These are phyloP conservation scores for Myotis davidii DNA, from an alignment of 2,113 vertebrate species.

Conservation along the genomic window DNA sequence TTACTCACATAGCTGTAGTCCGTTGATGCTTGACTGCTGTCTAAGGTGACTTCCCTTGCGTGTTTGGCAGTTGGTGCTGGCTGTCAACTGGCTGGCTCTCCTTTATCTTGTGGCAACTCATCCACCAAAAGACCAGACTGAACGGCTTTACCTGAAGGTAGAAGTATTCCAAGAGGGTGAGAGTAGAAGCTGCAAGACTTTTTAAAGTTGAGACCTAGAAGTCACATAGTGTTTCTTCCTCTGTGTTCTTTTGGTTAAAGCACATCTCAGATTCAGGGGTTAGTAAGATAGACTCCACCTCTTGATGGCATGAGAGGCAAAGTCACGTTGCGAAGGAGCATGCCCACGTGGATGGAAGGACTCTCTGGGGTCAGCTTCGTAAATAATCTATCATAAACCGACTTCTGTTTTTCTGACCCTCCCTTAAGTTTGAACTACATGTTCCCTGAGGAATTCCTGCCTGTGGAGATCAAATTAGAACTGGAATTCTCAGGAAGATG, in stretches of 20 bases:
- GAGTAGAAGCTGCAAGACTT: neutral
- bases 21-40: neutral
- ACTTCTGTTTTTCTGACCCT: neutral
- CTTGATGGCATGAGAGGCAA: neutral
- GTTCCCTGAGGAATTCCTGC: slow-evolving; percentile 19
- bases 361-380: neutral
- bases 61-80: neutral
- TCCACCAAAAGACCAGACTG: neutral
- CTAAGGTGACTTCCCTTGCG: neutral
- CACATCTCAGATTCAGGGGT: neutral
- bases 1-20: neutral
- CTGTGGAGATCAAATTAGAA: neutral
- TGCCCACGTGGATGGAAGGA: neutral
- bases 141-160: neutral
- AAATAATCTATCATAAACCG: neutral
- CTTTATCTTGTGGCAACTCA: neutral
- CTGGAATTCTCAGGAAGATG: slow-evolving; percentile 21
- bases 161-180: neutral
- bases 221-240: neutral
- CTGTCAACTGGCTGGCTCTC: neutral
- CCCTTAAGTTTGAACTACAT: neutral
- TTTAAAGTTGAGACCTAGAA: neutral
- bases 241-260: neutral
- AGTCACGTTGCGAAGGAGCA: neutral
- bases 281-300: neutral